phyloP scores from a whole-genome alignment of 35 echinoderm and acorn worm species.

The Ophiothrix spiculata region DNA sequence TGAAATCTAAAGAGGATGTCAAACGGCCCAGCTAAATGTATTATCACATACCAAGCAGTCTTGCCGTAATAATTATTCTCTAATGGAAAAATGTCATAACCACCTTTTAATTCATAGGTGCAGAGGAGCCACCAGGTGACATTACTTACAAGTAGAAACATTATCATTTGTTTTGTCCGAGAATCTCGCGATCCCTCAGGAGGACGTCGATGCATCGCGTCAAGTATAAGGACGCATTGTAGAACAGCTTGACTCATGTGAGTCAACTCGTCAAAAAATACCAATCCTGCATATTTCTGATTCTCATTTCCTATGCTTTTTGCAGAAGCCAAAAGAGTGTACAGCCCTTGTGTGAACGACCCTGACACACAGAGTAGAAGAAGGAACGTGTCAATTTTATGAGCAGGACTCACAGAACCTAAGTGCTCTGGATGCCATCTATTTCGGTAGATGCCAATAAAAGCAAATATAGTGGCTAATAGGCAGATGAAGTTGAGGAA shows the following conservation, averaged over 20 bases:
- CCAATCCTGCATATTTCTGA: conserved; percentile 45
- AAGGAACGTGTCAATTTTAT: conserved; percentile 62
- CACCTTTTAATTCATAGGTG: conserved; percentile 92
- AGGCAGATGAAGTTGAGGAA: conserved; percentile 86
- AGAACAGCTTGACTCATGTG: conserved; percentile 77
- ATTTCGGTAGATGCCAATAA: conserved; percentile 70
- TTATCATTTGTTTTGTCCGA: conserved; percentile 81
- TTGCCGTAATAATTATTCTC: conserved; percentile 89
- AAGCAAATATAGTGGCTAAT: conserved; percentile 53
- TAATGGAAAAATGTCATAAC: conserved; percentile 76
- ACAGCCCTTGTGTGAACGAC: conserved; percentile 67
- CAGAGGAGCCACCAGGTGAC: conserved; percentile 89
- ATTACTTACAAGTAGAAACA: conserved; percentile 87
- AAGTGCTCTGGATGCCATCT: conserved; percentile 77
- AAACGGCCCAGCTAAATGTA: conserved; percentile 82
- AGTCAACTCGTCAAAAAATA: conserved; percentile 74
- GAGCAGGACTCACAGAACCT: conserved; percentile 59
- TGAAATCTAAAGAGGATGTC: conserved; percentile 94
- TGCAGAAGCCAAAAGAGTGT: conserved; percentile 69
- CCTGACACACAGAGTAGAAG: conserved; percentile 74
- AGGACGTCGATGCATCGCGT: conserved; percentile 80
- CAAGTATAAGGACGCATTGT: conserved; percentile 76
- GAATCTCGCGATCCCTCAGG: conserved; percentile 83
- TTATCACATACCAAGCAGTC: conserved; percentile 87
- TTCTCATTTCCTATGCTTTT: conserved; percentile 31